Evolutionary conservation across 2,113 vertebrate species (phyloP).

Genomic region (Sus scrofa): T2T-Sscrofa CM000829.6:22935001-22935500

Average conservation of each 20-base stretch:
- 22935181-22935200: neutral
- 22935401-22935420: neutral
- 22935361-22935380: accelerated
- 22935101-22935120: neutral
- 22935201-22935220: accelerated
- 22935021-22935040: neutral
- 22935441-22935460: neutral
- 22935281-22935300: neutral
- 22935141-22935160: neutral
- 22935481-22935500: neutral
- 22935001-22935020: neutral
- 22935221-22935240: neutral
- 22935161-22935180: neutral
- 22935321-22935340: neutral
- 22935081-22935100: neutral
- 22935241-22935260: too few species aligned
- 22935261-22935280: neutral
- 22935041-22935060: neutral
- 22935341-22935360: neutral
- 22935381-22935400: neutral
- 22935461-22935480: neutral
- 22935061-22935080: neutral
- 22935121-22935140: neutral
- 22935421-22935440: neutral
- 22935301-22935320: too few species aligned